phyloP scores from a whole-genome alignment of 1,140 invertebrate species.

The Dendroctonus valens region DNA sequence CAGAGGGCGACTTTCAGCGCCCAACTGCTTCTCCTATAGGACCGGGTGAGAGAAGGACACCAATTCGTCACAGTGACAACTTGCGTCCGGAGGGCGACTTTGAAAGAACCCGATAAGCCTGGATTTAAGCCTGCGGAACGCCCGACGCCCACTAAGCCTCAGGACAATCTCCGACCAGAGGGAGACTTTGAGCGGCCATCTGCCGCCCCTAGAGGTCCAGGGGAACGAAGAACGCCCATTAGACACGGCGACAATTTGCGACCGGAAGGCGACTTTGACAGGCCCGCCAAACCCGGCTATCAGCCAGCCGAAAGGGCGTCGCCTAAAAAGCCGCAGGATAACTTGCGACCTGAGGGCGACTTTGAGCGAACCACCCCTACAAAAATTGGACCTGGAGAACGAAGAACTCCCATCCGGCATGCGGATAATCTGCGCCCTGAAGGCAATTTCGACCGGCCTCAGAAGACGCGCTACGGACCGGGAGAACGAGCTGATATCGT shows the following conservation, averaged over 20 bases:
- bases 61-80: constrained; percentile 57
- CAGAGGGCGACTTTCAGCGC: constrained; percentile 53
- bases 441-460: constrained; percentile 54
- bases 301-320: constrained; percentile 44
- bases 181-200: constrained; percentile 52
- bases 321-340: constrained; percentile 58
- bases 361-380: constrained; percentile 51
- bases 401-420: constrained; percentile 51
- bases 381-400: constrained; percentile 51
- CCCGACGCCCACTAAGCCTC: constrained; percentile 50
- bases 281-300: constrained; percentile 44
- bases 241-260: constrained; percentile 61
- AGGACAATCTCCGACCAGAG: constrained; percentile 57
- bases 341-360: constrained; percentile 59
- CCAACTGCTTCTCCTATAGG: constrained; percentile 50
- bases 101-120: constrained; percentile 51
- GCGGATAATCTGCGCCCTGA: constrained; percentile 62
- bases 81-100: constrained; percentile 52
- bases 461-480: constrained; percentile 39
- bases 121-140: constrained; percentile 52
- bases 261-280: constrained; percentile 55
- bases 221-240: constrained; percentile 52
- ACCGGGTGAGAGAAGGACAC: constrained; percentile 49
- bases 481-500: constrained; percentile 45
- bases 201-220: constrained; percentile 43